Base-by-base conservation (phyloP, 2,797 vertebrate genomes). In the Gorsachius magnificus region DNA sequence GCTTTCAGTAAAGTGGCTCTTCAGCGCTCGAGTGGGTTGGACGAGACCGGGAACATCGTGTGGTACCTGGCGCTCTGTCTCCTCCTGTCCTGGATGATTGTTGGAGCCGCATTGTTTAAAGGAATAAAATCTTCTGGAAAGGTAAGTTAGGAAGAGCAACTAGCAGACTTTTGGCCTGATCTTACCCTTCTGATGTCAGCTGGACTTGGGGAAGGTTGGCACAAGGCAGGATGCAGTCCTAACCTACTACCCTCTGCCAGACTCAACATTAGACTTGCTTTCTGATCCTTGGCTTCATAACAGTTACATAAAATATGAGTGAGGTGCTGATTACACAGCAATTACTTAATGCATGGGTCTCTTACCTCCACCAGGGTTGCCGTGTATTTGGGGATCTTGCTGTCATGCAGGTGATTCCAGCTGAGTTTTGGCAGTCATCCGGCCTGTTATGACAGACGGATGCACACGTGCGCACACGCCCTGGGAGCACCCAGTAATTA, bases 111-210 rank as follows among this genome's bases (percentile, higher is more conserved):
- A 0, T 97, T 99, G 51, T 98, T 98, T 91, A 99, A 98, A 98
- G 99, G 99, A 90, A 99, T 99, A 96, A 99, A 99, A 95, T 99
- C 99, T 65, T 99, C 99, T 33, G 99, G 99, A 80, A 99, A 99
- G 98, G 99, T 99, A 97, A 96, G 98, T 64, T 53, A n/a, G 16
- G 51, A 84, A 77, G 58, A 89, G 78, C 81, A 68, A n/a, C 33
- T 15, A 71, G 54, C 35, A 77, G 20, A 9, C 25, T 60, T 83
- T 22, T 74, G 29, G 22, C 48, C n/a, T 74, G 48, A 46, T 64
- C 83, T 25, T 80, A 41, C 60, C 35, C 5, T 54, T 64, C 50
- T 25, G 38, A 22, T 7, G 18, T 50, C 43, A 26, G 4, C 0
- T 50, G 70, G 38, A 33, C 16, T 10, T 4, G 0, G 35, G 22